Conservation (phyloP, 2,888 invertebrate species). For the Orthosia cruda region DNA sequence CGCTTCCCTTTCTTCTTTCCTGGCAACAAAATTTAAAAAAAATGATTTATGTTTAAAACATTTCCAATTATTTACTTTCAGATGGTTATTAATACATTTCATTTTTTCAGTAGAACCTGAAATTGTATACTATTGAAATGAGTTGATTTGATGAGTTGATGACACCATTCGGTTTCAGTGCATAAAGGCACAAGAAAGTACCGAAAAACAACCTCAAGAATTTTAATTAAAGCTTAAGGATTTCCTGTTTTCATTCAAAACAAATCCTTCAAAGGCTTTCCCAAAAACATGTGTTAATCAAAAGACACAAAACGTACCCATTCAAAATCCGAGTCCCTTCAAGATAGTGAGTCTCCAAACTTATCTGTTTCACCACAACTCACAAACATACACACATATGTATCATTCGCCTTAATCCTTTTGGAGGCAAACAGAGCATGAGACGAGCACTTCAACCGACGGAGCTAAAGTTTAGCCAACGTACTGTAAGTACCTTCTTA, state of each 20-base stretch:
- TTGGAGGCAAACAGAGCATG: constrained; percentile 48
- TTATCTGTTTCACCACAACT: constrained; percentile 55
- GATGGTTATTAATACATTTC: too few species aligned
- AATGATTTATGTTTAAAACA: too few species aligned
- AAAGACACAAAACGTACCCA: neutral
- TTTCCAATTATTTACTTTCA: too few species aligned
- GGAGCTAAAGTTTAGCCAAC: constrained; percentile 56
- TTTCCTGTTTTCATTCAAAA: neutral
- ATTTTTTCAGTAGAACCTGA: too few species aligned
- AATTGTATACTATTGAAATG: too few species aligned
- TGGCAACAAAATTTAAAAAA: too few species aligned
- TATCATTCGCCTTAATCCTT: constrained; percentile 46
- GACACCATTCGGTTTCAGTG: too few species aligned
- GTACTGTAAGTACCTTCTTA: constrained; percentile 19
- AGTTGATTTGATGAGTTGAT: too few species aligned
- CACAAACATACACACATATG: constrained; percentile 30
- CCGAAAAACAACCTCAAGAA: too few species aligned
- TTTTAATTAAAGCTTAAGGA: too few species aligned
- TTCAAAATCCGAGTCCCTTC: constrained; percentile 27
- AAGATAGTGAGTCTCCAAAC: constrained; percentile 40
- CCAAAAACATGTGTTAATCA: neutral
- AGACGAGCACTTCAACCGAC: constrained; percentile 51
- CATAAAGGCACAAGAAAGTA: too few species aligned
- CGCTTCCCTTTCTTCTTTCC: too few species aligned
- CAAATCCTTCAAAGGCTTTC: neutral